Percentiles rank a stretch among this genome's conserved stretches.
Evolutionary conservation across 2,797 vertebrate species (phyloP).

Genomic region (Eidolon dupreanum): DNA sequence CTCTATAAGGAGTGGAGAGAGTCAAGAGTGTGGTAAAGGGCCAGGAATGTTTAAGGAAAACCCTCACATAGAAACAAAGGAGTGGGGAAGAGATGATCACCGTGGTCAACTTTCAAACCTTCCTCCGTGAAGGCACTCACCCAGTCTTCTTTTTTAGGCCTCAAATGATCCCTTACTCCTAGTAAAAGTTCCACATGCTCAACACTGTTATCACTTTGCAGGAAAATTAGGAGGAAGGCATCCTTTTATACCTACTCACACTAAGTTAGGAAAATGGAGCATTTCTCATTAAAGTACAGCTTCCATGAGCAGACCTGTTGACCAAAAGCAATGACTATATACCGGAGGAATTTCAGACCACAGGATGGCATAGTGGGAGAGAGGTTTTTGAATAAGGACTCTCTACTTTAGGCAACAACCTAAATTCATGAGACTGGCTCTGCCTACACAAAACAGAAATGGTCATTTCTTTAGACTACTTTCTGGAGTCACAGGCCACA

Average conservation of each 20-base stretch:
- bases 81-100: background rate
- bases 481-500: background rate
- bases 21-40: background rate
- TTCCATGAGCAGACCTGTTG: background rate
- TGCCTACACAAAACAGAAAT: background rate
- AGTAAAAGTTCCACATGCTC: background rate
- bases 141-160: background rate
- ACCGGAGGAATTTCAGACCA: background rate
- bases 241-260: background rate
- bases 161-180: background rate
- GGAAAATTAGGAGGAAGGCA: background rate
- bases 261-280: background rate
- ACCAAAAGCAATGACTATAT: background rate
- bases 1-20: background rate
- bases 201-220: rapidly evolving
- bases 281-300: background rate
- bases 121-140: background rate
- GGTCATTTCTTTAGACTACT: background rate
- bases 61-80: background rate
- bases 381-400: background rate
- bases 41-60: background rate
- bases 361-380: background rate
- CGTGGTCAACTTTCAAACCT: background rate
- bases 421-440: background rate
- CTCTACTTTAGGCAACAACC: background rate